A percentile compares a stretch with the other conserved stretches of the same genome.
These are phyloP conservation scores for Saccopteryx leptura DNA, from an alignment of 2,113 vertebrate genomes.

Conservation along the genomic window DNA sequence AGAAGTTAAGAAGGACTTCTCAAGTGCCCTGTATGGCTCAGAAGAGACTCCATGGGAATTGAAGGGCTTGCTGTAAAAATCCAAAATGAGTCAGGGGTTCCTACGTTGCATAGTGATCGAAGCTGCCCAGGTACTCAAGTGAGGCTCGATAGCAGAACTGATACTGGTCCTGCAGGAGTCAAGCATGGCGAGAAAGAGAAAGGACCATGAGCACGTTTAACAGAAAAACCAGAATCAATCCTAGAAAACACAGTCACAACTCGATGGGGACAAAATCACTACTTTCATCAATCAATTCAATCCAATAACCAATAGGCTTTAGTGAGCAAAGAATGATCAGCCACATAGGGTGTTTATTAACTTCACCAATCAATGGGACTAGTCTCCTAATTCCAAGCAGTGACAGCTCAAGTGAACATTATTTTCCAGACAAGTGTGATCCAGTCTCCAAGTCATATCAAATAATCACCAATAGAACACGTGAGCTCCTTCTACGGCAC, in stretches of 20 bases:
- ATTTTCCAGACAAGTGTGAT: not conserved
- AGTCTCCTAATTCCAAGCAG: not conserved
- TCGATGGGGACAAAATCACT: not conserved
- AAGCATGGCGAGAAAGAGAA: conserved; percentile 77
- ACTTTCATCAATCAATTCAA: not conserved
- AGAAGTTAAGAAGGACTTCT: conserved; percentile 99
- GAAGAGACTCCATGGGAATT: conserved; percentile 98
- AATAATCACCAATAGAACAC: not conserved
- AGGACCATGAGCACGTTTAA: not conserved
- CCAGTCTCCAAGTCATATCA: not conserved
- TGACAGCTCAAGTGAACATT: not conserved
- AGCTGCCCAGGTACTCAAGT: conserved; percentile 99
- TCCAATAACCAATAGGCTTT: not conserved
- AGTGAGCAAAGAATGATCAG: not conserved
- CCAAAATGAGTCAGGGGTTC: conserved; percentile 90
- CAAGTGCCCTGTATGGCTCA: conserved; percentile 99
- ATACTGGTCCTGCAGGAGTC: conserved; percentile 96
- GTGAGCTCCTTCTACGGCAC: not conserved
- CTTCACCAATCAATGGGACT: not conserved
- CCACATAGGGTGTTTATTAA: not conserved
- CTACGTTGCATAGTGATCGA: conserved; percentile 99
- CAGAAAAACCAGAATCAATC: not conserved
- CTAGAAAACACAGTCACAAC: not conserved
- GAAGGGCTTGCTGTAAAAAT: conserved; percentile 95
- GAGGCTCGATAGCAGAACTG: conserved; percentile 99